Evolutionary conservation across 2,797 vertebrate genomes (phyloP).

Genomic region (Syngnathus rostellatus): DNA sequence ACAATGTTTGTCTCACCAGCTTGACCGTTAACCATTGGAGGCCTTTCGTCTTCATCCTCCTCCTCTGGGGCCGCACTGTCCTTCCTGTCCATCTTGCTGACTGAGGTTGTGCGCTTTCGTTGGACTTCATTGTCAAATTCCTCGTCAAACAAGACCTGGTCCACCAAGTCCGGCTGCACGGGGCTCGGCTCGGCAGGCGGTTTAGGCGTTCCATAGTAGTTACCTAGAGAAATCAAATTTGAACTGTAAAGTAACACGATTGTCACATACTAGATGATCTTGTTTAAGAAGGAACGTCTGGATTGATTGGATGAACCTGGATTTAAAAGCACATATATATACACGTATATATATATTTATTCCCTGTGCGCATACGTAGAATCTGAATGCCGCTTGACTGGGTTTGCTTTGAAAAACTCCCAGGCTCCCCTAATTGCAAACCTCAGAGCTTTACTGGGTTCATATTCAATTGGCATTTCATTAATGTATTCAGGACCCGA

Average conservation of each 20-base stretch:
- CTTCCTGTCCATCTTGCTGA: slow-evolving; percentile 96
- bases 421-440: too few relatives aligned
- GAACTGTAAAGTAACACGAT: not conserved
- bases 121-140: slow-evolving; percentile 91
- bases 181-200: slow-evolving; percentile 93
- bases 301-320: too few relatives aligned
- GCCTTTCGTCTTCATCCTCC: slow-evolving; percentile 89
- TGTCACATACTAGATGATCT: not conserved
- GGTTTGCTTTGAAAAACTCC: too few relatives aligned
- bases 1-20: slow-evolving; percentile 66
- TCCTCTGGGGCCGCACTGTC: slow-evolving; percentile 92
- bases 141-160: slow-evolving; percentile 95
- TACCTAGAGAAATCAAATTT: slow-evolving; percentile 66
- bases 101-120: slow-evolving; percentile 90
- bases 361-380: too few relatives aligned
- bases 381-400: too few relatives aligned
- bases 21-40: slow-evolving; percentile 70
- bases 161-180: slow-evolving; percentile 91
- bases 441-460: too few relatives aligned
- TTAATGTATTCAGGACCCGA: too few relatives aligned
- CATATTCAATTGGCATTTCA: too few relatives aligned
- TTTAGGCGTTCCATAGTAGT: slow-evolving; percentile 96
- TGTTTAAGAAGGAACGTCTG: not conserved
- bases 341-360: too few relatives aligned
- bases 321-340: too few relatives aligned